Evolutionary conservation across 1,140 invertebrate genomes (phyloP).

Genomic region (Drosophila santomea): DNA sequence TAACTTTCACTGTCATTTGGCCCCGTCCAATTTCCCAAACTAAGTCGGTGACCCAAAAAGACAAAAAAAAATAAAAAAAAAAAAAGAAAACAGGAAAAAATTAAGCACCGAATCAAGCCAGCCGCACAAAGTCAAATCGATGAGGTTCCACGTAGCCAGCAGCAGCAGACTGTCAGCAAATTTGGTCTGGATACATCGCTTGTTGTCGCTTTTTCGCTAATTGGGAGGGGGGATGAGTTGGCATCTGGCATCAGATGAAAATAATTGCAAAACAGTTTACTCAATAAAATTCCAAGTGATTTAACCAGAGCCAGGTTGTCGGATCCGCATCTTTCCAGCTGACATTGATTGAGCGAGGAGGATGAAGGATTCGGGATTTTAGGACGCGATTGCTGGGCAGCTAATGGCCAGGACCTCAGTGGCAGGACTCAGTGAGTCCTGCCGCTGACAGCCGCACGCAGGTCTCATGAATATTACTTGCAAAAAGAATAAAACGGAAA

Average conservation of each 20-base stretch:
- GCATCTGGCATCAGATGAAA: constrained; percentile 64
- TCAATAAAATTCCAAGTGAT: constrained; percentile 79
- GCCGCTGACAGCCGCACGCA: constrained; percentile 27
- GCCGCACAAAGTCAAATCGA: constrained; percentile 13
- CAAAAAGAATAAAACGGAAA: not conserved
- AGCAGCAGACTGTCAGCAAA: constrained; percentile 5
- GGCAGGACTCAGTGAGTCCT: constrained; percentile 5
- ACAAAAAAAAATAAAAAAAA: too few relatives aligned
- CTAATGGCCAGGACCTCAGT: constrained; percentile 23
- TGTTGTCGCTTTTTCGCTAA: constrained; percentile 75
- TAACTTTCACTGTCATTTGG: not conserved
- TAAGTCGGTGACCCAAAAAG: not conserved
- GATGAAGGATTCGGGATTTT: constrained; percentile 30
- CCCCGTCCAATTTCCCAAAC: constrained; percentile 6
- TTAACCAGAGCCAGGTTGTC: constrained; percentile 60
- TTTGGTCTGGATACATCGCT: constrained; percentile 22
- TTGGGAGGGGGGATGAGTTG: constrained; percentile 58
- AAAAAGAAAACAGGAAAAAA: not conserved
- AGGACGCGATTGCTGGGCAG: not conserved
- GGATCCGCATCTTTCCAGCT: constrained; percentile 25
- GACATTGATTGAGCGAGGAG: constrained; percentile 77
- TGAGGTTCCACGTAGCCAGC: not conserved
- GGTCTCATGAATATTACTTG: constrained; percentile 9
- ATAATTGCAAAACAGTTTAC: constrained; percentile 81
- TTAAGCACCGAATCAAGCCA: not conserved